Percentiles rank a stretch among this genome's conserved stretches.
These are phyloP conservation scores for Gallinago nigripennis DNA, from an alignment of 2,797 vertebrate genomes.

Conservation along the genomic window DNA sequence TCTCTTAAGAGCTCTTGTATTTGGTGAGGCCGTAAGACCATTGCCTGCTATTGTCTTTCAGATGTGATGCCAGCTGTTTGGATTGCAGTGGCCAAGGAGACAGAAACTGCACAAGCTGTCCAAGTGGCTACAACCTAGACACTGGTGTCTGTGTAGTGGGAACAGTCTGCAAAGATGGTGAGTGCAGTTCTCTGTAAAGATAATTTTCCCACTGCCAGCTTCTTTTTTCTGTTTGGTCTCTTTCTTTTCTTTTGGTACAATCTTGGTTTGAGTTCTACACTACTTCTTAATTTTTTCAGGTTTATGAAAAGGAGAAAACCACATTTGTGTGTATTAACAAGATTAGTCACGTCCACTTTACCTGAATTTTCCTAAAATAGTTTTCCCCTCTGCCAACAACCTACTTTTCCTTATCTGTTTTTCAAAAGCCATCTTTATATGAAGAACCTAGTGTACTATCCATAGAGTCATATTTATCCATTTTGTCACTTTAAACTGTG, in stretches of 20 bases:
- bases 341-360: neutral
- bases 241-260: neutral
- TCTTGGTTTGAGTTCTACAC: neutral
- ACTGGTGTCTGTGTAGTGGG: slow-evolving; percentile 89
- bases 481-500: neutral
- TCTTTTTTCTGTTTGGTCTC: neutral
- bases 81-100: slow-evolving; percentile 92
- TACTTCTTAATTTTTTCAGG: neutral
- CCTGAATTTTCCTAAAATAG: neutral
- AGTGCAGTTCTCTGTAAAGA: slow-evolving; percentile 70
- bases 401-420: neutral
- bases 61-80: slow-evolving; percentile 93
- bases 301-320: neutral
- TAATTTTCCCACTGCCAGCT: neutral
- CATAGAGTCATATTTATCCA: neutral
- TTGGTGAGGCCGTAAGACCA: neutral
- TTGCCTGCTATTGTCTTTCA: slow-evolving; percentile 53
- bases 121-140: slow-evolving; percentile 92
- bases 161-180: slow-evolving; percentile 98
- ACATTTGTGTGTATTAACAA: neutral
- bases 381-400: neutral
- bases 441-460: neutral
- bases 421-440: neutral
- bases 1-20: neutral
- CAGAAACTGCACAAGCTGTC: slow-evolving; percentile 93